phyloP scores from a whole-genome alignment of 2,888 invertebrate species.

The Pammene aurita region DNA sequence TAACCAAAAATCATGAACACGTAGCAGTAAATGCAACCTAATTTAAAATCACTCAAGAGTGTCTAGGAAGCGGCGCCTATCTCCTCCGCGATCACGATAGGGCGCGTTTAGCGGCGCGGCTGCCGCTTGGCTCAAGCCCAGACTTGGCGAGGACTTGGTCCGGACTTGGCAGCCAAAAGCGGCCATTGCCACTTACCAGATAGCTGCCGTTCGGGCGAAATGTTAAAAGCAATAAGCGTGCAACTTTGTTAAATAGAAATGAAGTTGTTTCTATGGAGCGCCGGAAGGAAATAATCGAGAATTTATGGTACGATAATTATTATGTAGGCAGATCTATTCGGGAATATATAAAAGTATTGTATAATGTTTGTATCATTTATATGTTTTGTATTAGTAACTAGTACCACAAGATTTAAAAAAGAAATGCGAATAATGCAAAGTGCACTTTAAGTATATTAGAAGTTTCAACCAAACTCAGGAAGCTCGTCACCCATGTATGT shows the following conservation, averaged over 20 bases:
- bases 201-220: constrained; percentile 49
- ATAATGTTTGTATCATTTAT: too few species aligned
- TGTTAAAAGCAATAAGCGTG: constrained; percentile 36
- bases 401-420: too few species aligned
- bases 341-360: too few species aligned
- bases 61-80: constrained; percentile 54
- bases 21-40: constrained; percentile 47
- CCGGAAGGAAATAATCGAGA: neutral
- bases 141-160: constrained; percentile 43
- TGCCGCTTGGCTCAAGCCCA: constrained; percentile 62
- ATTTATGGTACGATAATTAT: neutral
- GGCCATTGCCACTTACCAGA: constrained; percentile 48
- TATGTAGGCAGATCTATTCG: too few species aligned
- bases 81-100: constrained; percentile 62
- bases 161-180: constrained; percentile 59
- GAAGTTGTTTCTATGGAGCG: constrained; percentile 14
- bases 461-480: too few species aligned
- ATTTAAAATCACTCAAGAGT: constrained; percentile 70
- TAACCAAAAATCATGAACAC: constrained; percentile 42
- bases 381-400: too few species aligned
- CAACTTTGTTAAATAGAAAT: constrained; percentile 39
- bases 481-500: too few species aligned
- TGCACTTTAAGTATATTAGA: too few species aligned
- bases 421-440: too few species aligned
- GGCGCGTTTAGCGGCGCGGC: constrained; percentile 55